A percentile compares a stretch with the other conserved stretches of the same genome.
Evolutionary conservation across 2,797 vertebrate species (phyloP).

Genomic region (Enteromius anoplus): DNA sequence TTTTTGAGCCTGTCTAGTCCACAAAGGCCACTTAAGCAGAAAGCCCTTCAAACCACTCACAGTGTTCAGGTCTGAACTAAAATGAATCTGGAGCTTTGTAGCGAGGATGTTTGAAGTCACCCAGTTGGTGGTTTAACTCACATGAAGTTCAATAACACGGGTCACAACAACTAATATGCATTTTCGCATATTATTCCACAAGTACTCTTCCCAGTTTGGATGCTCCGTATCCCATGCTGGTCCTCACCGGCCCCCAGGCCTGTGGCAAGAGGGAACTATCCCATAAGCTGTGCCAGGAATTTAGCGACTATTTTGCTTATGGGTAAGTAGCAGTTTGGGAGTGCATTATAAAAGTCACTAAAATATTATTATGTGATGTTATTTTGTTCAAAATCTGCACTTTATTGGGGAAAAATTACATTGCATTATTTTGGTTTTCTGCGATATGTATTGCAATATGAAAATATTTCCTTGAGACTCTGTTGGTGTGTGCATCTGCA

Average conservation of each 20-base stretch:
- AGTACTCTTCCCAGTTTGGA: conserved; percentile 84
- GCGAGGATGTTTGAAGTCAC: conserved; percentile 2
- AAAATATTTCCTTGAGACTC: neutral
- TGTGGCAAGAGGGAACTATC: conserved; percentile 88
- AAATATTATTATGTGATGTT: neutral
- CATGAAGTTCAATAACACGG: neutral
- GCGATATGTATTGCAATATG: neutral
- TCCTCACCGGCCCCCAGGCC: conserved; percentile 85
- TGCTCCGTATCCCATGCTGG: conserved; percentile 88
- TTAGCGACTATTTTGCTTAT: conserved; percentile 84
- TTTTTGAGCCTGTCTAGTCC: neutral
- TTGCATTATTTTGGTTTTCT: neutral
- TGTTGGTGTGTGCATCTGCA: neutral
- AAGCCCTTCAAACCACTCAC: neutral
- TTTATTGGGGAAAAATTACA: neutral
- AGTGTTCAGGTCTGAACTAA: neutral
- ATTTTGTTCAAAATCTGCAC: neutral
- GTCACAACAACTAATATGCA: conserved; percentile 15
- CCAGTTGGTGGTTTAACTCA: conserved; percentile 5
- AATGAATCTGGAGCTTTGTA: neutral
- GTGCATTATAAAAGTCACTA: neutral
- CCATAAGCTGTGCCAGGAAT: conserved; percentile 86
- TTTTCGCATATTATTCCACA: conserved; percentile 5
- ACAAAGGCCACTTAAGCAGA: conserved; percentile 14
- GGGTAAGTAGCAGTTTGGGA: conserved; percentile 77